These are phyloP conservation scores for Eugnorisma glareosa DNA, from an alignment of 2,888 invertebrate species.

Conservation along the genomic window DNA sequence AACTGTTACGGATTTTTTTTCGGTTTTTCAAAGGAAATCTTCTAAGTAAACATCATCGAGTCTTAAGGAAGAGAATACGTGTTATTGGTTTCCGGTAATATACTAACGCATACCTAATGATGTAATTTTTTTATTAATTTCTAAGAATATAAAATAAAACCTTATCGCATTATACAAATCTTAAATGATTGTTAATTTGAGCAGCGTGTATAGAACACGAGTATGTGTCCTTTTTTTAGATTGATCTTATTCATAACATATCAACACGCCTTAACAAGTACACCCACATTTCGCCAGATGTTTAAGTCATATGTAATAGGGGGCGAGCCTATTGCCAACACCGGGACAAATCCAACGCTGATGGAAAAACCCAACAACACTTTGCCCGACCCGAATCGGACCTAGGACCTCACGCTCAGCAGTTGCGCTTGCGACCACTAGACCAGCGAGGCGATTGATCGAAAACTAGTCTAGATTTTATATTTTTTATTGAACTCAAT, in stretches of 20 bases:
- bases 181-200: background rate
- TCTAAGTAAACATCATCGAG: background rate
- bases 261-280: no score
- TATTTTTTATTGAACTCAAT: background rate
- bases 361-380: no score
- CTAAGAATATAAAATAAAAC: background rate
- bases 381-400: no score
- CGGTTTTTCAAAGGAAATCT: background rate
- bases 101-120: background rate
- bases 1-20: background rate
- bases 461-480: background rate
- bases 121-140: background rate
- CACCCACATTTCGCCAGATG: no score
- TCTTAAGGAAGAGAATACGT: background rate
- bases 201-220: background rate
- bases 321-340: no score
- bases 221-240: background rate
- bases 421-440: no score
- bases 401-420: no score
- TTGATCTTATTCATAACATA: background rate
- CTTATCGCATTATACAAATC: background rate
- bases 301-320: no score
- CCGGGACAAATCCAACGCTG: no score
- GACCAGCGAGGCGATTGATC: no score
- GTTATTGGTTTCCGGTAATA: background rate